phyloP scores from a whole-genome alignment of 2,797 vertebrate genomes.

The Xerus rutilus region DNA sequence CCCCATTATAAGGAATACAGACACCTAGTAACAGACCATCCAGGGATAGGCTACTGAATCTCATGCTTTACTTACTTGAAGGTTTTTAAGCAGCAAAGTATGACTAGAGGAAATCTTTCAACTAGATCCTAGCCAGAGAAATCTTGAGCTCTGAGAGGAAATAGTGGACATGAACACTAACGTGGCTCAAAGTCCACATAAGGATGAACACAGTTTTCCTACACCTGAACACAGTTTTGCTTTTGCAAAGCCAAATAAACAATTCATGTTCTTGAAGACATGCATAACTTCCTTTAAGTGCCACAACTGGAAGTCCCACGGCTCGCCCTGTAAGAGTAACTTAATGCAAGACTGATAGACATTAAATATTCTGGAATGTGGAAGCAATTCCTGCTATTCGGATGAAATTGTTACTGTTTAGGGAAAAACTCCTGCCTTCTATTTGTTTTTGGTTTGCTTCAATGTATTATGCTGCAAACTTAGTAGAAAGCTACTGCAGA shows the following conservation, averaged over 20 bases:
- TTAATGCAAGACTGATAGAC: background rate
- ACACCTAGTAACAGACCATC: background rate
- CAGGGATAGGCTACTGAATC: background rate
- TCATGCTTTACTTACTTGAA: background rate
- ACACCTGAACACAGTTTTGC: background rate
- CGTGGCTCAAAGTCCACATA: background rate
- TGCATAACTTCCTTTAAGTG: constrained; percentile 13
- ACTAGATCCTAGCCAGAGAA: background rate
- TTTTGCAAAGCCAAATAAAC: background rate
- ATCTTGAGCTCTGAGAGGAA: background rate
- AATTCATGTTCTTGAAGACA: background rate
- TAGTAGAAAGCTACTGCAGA: background rate
- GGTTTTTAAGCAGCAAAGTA: background rate
- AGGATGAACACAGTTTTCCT: background rate
- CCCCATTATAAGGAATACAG: background rate
- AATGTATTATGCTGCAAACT: background rate
- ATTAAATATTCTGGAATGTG: constrained; percentile 35
- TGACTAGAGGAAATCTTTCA: background rate
- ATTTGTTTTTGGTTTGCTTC: background rate
- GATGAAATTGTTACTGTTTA: background rate
- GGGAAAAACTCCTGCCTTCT: background rate
- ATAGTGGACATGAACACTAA: background rate
- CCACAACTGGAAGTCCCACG: background rate
- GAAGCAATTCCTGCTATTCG: background rate
- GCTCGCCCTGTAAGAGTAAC: background rate